Percentiles rank a stretch among this genome's conserved stretches.
phyloP scores from a whole-genome alignment of 2,113 vertebrate genomes.

The Notothenia rossii region DNA sequence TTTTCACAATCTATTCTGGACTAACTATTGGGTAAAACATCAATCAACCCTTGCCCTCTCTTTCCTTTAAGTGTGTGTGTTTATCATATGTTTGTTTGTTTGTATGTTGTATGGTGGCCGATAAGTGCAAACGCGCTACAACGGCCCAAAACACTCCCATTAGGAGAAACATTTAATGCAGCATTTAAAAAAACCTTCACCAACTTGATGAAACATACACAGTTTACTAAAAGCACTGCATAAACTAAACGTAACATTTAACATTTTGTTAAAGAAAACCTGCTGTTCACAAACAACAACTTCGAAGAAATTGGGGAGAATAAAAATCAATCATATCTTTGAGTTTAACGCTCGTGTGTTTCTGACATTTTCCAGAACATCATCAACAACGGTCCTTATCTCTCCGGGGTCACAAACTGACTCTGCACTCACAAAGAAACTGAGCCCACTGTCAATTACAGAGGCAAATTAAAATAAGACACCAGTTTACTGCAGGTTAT shows the following conservation, averaged over 20 bases:
- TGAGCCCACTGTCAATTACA: constrained; percentile 54
- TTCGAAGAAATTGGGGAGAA: constrained; percentile 11
- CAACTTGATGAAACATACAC: no score
- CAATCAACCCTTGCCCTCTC: no score
- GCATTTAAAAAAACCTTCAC: no score
- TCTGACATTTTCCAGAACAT: constrained; percentile 65
- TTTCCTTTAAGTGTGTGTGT: no score
- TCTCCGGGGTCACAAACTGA: constrained; percentile 48
- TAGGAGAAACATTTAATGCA: not conserved
- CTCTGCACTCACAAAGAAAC: constrained; percentile 18
- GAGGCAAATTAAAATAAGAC: constrained; percentile 50
- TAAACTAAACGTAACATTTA: not conserved
- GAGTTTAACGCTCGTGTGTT: constrained; percentile 30
- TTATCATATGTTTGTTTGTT: no score
- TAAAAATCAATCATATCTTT: constrained; percentile 42
- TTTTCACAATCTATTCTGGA: no score
- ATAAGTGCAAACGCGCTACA: no score
- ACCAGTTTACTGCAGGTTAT: constrained; percentile 46
- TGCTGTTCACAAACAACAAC: constrained; percentile 10
- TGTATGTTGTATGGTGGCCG: no score
- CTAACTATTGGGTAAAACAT: no score
- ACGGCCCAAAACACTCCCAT: no score
- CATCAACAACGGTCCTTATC: constrained; percentile 24
- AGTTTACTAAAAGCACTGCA: no score
- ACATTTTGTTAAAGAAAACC: constrained; percentile 1